These are phyloP conservation scores for Carassius gibelio DNA, from an alignment of 2,113 vertebrate species.

Conservation along the genomic window DNA sequence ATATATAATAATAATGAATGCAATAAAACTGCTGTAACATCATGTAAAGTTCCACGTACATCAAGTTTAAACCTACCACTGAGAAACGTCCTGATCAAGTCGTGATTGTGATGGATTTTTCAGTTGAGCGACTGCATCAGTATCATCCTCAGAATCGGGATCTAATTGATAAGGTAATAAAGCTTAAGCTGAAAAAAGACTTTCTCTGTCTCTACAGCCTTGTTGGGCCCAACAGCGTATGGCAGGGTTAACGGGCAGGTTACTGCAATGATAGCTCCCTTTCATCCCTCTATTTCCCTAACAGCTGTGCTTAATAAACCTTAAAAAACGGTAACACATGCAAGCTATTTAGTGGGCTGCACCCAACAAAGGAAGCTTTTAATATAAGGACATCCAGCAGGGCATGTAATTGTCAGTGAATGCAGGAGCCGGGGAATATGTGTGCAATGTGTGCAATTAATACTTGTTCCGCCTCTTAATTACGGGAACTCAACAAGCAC, in stretches of 20 bases:
- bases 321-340: constrained; percentile 68
- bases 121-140: too few species aligned
- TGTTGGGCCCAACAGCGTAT: constrained; percentile 34
- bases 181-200: constrained; percentile 41
- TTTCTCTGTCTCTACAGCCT: constrained; percentile 58
- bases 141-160: too few species aligned
- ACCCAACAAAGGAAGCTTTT: constrained; percentile 67
- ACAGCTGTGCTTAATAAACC: constrained; percentile 61
- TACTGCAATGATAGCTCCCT: constrained; percentile 65
- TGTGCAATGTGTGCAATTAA: constrained; percentile 43
- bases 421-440: constrained; percentile 14
- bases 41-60: too few species aligned
- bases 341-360: constrained; percentile 66
- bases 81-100: too few species aligned
- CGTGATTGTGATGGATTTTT: too few species aligned
- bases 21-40: too few species aligned
- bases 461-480: constrained; percentile 66
- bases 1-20: too few species aligned
- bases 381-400: constrained; percentile 60
- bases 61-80: too few species aligned
- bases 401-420: constrained; percentile 53
- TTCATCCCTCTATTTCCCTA: constrained; percentile 41
- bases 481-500: constrained; percentile 60
- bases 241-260: constrained; percentile 72
- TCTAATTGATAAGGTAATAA: too few species aligned